These are phyloP conservation scores for Acrobeloides nanus DNA, from an alignment of 2,888 invertebrate species.

Conservation along the genomic window DNA sequence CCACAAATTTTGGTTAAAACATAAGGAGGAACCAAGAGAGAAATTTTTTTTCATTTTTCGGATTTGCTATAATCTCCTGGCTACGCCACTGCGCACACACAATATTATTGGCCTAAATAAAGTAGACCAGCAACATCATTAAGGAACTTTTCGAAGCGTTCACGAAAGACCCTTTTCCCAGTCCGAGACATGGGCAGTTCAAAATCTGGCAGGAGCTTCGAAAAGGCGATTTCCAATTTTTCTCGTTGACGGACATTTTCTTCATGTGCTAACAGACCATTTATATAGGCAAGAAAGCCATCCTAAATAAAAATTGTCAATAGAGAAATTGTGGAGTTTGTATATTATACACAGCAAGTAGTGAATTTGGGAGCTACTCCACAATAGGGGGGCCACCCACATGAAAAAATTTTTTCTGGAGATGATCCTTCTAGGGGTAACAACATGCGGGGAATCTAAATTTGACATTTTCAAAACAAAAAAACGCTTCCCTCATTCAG, in stretches of 20 bases:
- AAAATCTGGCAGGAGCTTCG: conserved; percentile 9
- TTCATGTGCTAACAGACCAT: conserved; percentile 6
- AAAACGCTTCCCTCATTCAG: no score
- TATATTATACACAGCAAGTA: no score
- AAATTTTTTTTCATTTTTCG: neutral
- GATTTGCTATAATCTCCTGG: neutral
- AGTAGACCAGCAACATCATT: conserved; percentile 11
- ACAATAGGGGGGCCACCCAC: no score
- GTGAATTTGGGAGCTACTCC: no score
- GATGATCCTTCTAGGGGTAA: no score
- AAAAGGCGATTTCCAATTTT: conserved; percentile 13
- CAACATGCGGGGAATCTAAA: no score
- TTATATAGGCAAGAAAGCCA: conserved; percentile 10
- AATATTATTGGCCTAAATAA: conserved; percentile 2
- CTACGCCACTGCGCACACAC: neutral
- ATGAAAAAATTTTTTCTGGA: no score
- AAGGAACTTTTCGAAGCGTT: conserved; percentile 40
- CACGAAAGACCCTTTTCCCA: conserved; percentile 32
- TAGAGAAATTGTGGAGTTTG: no score
- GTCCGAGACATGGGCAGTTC: conserved; percentile 6
- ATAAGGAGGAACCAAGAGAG: neutral
- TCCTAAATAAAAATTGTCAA: no score
- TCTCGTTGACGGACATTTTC: conserved; percentile 9
- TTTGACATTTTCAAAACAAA: no score
- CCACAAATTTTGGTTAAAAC: no score